Conservation (phyloP, 2,888 invertebrate genomes). For the Dynastes tityus region DNA sequence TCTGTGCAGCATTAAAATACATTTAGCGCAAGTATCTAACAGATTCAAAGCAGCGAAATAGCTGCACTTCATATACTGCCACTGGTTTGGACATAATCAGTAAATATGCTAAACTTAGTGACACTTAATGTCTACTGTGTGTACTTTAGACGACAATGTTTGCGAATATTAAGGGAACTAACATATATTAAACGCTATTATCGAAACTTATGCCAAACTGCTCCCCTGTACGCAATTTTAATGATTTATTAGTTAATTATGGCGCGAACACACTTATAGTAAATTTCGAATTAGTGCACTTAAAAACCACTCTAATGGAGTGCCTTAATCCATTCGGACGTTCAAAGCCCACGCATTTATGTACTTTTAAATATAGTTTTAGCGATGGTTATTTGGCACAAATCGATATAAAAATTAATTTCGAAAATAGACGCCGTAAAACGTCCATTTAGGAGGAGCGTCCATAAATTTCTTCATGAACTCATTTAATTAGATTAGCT, state of each 20-base stretch:
- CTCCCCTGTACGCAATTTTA: slow-evolving; percentile 3
- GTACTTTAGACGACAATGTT: neutral
- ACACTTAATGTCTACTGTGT: too few species aligned
- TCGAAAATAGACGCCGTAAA: slow-evolving; percentile 36
- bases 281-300: slow-evolving; percentile 31
- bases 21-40: too few species aligned
- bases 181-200: neutral
- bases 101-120: too few species aligned
- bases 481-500: slow-evolving; percentile 58
- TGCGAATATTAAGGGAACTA: neutral
- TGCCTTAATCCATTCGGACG: slow-evolving; percentile 39
- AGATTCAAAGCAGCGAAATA: too few species aligned
- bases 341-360: slow-evolving; percentile 27
- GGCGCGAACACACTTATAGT: slow-evolving; percentile 8
- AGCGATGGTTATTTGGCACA: slow-evolving; percentile 41
- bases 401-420: slow-evolving; percentile 46
- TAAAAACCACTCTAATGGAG: slow-evolving; percentile 41
- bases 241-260: slow-evolving; percentile 40
- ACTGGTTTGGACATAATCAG: too few species aligned
- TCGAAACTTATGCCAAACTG: neutral
- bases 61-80: too few species aligned
- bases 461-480: slow-evolving; percentile 57
- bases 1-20: too few species aligned
- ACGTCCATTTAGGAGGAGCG: slow-evolving; percentile 47
- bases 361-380: slow-evolving; percentile 37